phyloP scores from a whole-genome alignment of 2,113 vertebrate species.

The Podarcis raffonei region DNA sequence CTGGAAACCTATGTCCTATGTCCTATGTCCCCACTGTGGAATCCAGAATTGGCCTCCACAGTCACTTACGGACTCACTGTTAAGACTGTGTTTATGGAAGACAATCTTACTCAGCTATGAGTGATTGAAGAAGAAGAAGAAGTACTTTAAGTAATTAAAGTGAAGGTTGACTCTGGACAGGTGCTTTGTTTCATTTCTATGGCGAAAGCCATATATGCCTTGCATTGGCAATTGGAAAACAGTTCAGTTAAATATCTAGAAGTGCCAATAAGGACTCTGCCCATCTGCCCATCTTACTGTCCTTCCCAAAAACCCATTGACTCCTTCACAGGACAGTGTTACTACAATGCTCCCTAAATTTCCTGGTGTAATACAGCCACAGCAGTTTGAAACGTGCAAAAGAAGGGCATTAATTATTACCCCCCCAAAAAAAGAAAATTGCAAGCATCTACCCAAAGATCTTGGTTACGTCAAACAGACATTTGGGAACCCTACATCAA shows the following conservation, averaged over 20 bases:
- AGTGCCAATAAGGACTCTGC: not conserved
- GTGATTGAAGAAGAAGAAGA: too few species aligned
- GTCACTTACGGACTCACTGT: too few species aligned
- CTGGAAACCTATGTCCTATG: too few species aligned
- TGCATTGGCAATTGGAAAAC: not conserved
- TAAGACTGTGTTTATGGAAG: too few species aligned
- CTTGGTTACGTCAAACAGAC: not conserved
- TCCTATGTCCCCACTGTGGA: too few species aligned
- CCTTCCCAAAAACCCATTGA: not conserved
- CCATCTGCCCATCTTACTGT: not conserved
- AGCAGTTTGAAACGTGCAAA: not conserved
- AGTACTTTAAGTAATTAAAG: not conserved
- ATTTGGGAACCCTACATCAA: slow-evolving; percentile 8
- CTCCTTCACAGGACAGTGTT: not conserved
- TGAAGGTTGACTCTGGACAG: not conserved
- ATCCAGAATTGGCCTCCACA: too few species aligned
- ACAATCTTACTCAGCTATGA: too few species aligned
- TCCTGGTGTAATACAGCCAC: not conserved
- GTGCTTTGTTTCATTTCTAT: not conserved
- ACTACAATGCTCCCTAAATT: not conserved
- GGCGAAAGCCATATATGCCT: too few species aligned
- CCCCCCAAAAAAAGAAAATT: too few species aligned
- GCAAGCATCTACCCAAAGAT: not conserved
- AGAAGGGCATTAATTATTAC: too few species aligned
- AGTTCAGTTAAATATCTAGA: not conserved